Evolutionary conservation across 2,888 invertebrate genomes (phyloP).

Genomic region (Apodemia mormo): DNA sequence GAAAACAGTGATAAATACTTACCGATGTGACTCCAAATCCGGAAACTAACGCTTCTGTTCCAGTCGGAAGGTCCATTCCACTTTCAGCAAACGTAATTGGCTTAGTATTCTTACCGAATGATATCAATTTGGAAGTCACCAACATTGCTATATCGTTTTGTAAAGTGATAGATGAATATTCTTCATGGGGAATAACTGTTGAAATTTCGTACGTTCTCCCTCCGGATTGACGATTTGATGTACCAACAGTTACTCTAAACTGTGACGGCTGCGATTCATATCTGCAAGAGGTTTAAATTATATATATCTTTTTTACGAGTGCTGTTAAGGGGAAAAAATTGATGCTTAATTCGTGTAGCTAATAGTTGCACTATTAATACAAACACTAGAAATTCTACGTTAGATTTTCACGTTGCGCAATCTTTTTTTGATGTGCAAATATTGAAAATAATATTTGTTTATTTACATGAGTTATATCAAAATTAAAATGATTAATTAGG

Average conservation of each 20-base stretch:
- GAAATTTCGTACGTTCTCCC: constrained; percentile 56
- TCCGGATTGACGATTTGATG: constrained; percentile 52
- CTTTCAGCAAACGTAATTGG: constrained; percentile 51
- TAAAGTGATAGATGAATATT: constrained; percentile 51
- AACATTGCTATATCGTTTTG: constrained; percentile 67
- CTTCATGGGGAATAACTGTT: constrained; percentile 51
- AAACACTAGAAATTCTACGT: too few relatives aligned
- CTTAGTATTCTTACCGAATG: constrained; percentile 47
- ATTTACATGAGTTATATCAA: too few relatives aligned
- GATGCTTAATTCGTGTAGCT: too few relatives aligned
- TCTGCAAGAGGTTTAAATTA: constrained; percentile 44
- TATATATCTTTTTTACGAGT: too few relatives aligned
- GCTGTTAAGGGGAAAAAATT: too few relatives aligned
- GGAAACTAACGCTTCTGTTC: constrained; percentile 63
- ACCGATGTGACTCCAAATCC: constrained; percentile 64
- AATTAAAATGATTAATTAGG: too few relatives aligned
- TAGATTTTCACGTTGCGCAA: too few relatives aligned
- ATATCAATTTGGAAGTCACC: constrained; percentile 49
- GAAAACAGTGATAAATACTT: constrained; percentile 31
- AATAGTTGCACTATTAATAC: too few relatives aligned
- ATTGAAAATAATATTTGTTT: too few relatives aligned
- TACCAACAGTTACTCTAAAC: constrained; percentile 58
- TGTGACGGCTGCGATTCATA: constrained; percentile 46
- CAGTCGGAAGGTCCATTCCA: constrained; percentile 47
- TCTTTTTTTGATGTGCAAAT: too few relatives aligned